Evolutionary conservation across 2,888 invertebrate species (phyloP), one percentile per base, ranked within the genome.

Genomic region (Tipula confusa): DNA sequence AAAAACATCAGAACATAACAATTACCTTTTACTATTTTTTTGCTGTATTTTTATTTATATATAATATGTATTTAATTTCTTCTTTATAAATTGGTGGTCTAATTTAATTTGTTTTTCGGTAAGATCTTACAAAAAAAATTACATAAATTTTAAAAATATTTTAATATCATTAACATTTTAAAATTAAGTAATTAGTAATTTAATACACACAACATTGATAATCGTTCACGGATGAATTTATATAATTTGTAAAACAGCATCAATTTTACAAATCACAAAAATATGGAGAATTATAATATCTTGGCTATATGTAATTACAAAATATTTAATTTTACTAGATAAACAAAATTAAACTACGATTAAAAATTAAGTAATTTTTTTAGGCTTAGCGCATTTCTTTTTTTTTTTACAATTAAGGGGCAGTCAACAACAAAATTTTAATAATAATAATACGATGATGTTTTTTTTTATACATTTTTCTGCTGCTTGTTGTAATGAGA

Each of bases 1-100:
- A 64, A 43, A 64, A 64, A 64, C 64, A 64, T 64, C 64, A 64
- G 64, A 64, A 64, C 64, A 64, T 64, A 64, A 64, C 64, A 24
- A 64, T 64, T 64, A 64, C 24, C 64, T 24, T 64, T 64, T 64
- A 64, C 64, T 64, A 24, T 64, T 64, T 64, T 64, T 64, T 64
- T 48, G 33, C 7, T 38, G 38, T n/a, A n/a, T n/a, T 43, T 43
- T 64, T 64, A 24, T 64, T 24, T 64, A 24, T 24, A 64, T 64
- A 24, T 64, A 43, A 43, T 64, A 64, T 24, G 64, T 64, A 24
- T 64, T 64, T 64, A 24, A 64, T 24, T 64, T 64, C 24, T 24
- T 64, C 24, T 24, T 64, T 64, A 64, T 64, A 64, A 64, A 64
- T 64, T 64, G 64, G 64, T 64, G 64, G 64, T 64, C 24, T 64